Base-by-base conservation (phyloP, 2,113 vertebrate genomes). In the Pedetes capensis region DNA sequence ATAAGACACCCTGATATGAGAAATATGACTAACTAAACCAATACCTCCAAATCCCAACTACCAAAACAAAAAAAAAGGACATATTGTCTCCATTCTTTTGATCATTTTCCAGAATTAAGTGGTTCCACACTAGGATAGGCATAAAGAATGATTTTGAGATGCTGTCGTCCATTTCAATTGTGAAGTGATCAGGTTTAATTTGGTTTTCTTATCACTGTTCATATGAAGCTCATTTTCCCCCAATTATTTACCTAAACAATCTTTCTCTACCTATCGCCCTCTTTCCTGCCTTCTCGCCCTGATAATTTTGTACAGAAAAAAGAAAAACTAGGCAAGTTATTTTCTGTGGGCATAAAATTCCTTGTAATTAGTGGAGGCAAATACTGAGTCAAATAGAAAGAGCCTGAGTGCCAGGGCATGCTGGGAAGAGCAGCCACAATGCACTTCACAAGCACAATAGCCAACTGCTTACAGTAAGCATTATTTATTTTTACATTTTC, bases 351-450 rank as follows among this genome's bases (percentile, higher is more conserved):
- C 34, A 53, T 18, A 89, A 18, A 83, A n/a, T 89, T 69, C 49
- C 87, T 80, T 95, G 81, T 27, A 87, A 90, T 90, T 94, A 87
- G 37, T 55, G 11, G n/a, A 55, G 27, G 27, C 53, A 79, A 82
- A 81, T 57, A 1, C 37, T 51, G 42, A 69, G 17, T 68, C 51
- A 69, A 47, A 44, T 37, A 59, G 42, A 51, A 85, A 71, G 37
- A 47, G 32, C 71, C 57, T 47, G 34, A 49, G 20, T 71, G 34
- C 66, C 81, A 89, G 66, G 12, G 4, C 8, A 2, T 25, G 27
- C 53, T 88, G 64, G 53, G 66, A 53, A 71, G 72, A 84, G 44
- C 68, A 92, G 49, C 8, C 53, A 68, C n/a, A 47, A 5, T 6
- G 3, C 39, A 66, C 79, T 55, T n/a, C 37, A 49, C 55, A 81